These are phyloP conservation scores for Drosophila percnosoma DNA, from an alignment of 2,888 invertebrate genomes.

Conservation along the genomic window DNA sequence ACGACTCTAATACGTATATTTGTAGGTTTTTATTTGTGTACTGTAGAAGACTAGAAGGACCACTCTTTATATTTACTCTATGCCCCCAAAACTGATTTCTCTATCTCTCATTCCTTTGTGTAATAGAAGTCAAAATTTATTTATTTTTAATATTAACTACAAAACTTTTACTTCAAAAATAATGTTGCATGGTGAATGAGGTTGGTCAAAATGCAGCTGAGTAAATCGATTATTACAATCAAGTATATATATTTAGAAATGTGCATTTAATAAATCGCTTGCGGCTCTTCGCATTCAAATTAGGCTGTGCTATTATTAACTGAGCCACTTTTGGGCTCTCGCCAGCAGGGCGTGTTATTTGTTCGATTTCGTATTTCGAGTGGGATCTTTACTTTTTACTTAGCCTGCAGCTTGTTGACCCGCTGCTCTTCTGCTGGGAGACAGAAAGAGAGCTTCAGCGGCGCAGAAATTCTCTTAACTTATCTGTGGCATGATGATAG, in stretches of 20 bases:
- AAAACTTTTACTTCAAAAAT: neutral
- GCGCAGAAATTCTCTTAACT: conserved; percentile 45
- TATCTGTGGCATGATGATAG: conserved; percentile 61
- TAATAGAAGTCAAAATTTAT: too few species aligned
- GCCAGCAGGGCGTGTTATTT: neutral
- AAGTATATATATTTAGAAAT: neutral
- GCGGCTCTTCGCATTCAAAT: conserved; percentile 9
- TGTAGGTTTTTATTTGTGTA: neutral
- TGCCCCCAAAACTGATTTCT: neutral
- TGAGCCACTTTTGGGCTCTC: conserved; percentile 41
- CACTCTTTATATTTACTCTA: neutral
- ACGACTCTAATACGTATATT: conserved; percentile 45
- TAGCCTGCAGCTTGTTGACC: conserved; percentile 51
- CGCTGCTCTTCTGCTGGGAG: conserved; percentile 24
- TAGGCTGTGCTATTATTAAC: conserved; percentile 59
- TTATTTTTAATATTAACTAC: neutral
- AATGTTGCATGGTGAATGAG: neutral
- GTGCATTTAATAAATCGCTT: neutral
- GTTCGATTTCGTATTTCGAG: conserved; percentile 13
- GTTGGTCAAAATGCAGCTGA: neutral
- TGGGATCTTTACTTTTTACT: conserved; percentile 21
- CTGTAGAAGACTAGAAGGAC: neutral
- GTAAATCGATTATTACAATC: neutral
- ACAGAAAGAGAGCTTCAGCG: conserved; percentile 5
- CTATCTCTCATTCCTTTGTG: too few species aligned